Percentiles rank a stretch among this genome's conserved stretches.
Evolutionary conservation across 2,888 invertebrate genomes (phyloP).

Genomic region (Drosophila prostipennis): DNA sequence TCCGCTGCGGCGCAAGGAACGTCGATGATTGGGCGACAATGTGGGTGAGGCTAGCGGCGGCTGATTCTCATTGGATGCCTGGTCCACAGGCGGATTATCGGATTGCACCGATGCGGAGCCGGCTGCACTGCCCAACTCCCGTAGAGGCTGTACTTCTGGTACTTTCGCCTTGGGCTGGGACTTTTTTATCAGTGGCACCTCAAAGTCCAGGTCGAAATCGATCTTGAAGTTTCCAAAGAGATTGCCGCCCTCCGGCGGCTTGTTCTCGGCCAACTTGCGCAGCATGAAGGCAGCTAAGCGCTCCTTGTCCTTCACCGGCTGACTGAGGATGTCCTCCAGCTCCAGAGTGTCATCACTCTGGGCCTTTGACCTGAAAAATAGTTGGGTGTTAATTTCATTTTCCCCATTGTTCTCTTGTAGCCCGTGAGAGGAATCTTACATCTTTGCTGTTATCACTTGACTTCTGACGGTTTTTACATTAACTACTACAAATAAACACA

Average conservation of each 20-base stretch:
- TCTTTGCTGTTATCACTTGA: neutral
- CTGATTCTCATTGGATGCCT: constrained; percentile 5
- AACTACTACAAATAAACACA: neutral
- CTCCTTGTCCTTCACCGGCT: constrained; percentile 6
- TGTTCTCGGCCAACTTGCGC: constrained; percentile 5
- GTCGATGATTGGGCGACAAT: constrained; percentile 9
- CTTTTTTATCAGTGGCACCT: neutral
- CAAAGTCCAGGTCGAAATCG: constrained; percentile 1
- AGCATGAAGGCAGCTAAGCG: constrained; percentile 2
- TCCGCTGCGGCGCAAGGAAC: constrained; percentile 34
- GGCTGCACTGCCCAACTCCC: neutral
- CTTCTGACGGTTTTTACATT: neutral
- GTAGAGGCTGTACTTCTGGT: neutral
- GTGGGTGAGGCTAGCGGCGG: constrained; percentile 4
- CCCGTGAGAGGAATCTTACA: neutral
- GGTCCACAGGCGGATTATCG: constrained; percentile 10
- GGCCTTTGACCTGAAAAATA: constrained; percentile 1
- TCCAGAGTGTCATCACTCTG: constrained; percentile 2
- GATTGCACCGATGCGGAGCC: neutral
- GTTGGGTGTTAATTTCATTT: neutral
- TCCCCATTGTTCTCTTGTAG: too few relatives aligned
- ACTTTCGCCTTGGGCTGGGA: neutral
- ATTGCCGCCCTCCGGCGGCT: neutral
- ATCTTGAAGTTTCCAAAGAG: constrained; percentile 5
- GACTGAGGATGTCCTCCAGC: constrained; percentile 2